Evolutionary conservation across 2,888 invertebrate genomes (phyloP), one percentile per base, ranked within the genome.

Genomic region (Iphiclides podalirius): DNA sequence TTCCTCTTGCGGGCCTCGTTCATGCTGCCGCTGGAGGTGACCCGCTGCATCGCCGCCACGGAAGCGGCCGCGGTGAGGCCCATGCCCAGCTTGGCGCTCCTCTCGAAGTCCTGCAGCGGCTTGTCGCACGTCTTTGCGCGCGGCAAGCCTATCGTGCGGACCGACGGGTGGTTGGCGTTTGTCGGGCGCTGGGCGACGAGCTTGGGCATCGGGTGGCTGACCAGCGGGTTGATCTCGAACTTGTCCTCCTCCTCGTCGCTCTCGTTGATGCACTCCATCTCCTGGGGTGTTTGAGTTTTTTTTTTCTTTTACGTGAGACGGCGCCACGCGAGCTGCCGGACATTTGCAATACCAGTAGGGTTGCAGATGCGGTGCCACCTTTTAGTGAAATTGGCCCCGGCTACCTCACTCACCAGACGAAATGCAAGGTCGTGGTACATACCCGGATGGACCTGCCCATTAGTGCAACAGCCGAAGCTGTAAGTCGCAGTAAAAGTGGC

Each of bases 201-300:
- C 61, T 87, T 86, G 13, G 79, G 74, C 69, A 79, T 63, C 14
- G 73, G 74, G 51, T 75, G 76, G 4, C 69, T 70, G 23, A 89
- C 85, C 4, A 89, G 63, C 0, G 89, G 85, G 44, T 88, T 86
- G 17, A 78, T 84, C 63, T 89, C 89, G 45, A 90, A 84, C 44
- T 91, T 90, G 51, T 92, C 91, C 38, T 91, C 91, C 1, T 67
- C 80, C 65, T 92, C 91, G 43, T 92, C 92, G 49, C 90, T 91
- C 63, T 93, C 93, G 60, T 91, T 85, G 57, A 93, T 93, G 36
- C 92, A 91, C 66, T 93, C 93, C 90, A 93, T 92, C 72, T 93
- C 93, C 92, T 92, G 72, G 20, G n/a, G n/a, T n/a, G n/a, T n/a
- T n/a, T n/a, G n/a, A n/a, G n/a, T n/a, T n/a, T n/a, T n/a, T n/a